Conservation (phyloP, 1,140 invertebrate species). For the Drosophila truncata region DNA sequence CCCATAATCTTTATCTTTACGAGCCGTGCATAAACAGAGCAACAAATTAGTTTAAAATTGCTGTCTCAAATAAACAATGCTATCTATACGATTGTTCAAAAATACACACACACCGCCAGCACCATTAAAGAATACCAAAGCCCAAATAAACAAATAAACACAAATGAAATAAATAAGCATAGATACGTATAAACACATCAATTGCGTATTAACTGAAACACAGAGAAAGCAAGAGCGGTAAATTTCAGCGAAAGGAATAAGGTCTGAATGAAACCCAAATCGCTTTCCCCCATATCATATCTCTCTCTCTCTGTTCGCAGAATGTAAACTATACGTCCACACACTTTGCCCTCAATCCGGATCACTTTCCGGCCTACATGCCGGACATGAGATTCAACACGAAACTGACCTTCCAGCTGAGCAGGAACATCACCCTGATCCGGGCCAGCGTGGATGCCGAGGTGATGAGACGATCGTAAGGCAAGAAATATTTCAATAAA, state of each 20-base stretch:
- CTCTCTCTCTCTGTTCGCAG: constrained; percentile 21
- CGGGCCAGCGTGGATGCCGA: constrained; percentile 55
- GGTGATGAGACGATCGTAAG: constrained; percentile 46
- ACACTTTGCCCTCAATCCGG: constrained; percentile 68
- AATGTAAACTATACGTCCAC: constrained; percentile 58
- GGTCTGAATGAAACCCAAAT: constrained; percentile 39
- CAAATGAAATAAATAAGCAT: constrained; percentile 27
- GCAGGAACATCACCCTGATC: constrained; percentile 34
- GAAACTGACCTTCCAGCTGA: constrained; percentile 42
- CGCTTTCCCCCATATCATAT: constrained; percentile 18
- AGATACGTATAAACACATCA: constrained; percentile 23
- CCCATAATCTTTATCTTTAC: constrained; percentile 25
- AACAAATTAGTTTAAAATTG: constrained; percentile 33
- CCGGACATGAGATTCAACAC: constrained; percentile 71
- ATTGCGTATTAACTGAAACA: constrained; percentile 41
- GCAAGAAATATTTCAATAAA: constrained; percentile 29
- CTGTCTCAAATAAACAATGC: constrained; percentile 34
- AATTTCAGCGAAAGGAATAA: constrained; percentile 40
- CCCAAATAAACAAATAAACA: constrained; percentile 26
- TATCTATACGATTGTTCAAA: constrained; percentile 32
- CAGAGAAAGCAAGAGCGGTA: constrained; percentile 10
- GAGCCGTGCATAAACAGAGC: constrained; percentile 17
- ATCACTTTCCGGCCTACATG: constrained; percentile 67
- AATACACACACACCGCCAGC: constrained; percentile 17
- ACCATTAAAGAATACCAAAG: constrained; percentile 16